phyloP scores from a whole-genome alignment of 2,888 invertebrate genomes.

The Andrena dorsata region DNA sequence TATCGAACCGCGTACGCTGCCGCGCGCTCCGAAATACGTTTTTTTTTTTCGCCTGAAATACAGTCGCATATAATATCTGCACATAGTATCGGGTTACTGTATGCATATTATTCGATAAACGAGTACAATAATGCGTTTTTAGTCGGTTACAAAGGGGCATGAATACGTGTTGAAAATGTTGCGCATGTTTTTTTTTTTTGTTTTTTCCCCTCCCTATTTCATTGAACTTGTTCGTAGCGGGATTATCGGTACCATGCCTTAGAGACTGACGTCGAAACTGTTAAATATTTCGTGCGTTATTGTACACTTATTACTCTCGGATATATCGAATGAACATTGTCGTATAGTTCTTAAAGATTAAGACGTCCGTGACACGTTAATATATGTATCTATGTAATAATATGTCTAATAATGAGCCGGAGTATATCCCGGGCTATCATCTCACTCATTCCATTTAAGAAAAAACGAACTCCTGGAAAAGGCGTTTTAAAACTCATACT shows the following conservation, averaged over 20 bases:
- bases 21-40: background rate
- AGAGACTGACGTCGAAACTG: slow-evolving; percentile 64
- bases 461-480: slow-evolving; percentile 53
- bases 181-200: slow-evolving; percentile 37
- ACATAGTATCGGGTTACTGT: slow-evolving; percentile 42
- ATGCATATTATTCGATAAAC: slow-evolving; percentile 63
- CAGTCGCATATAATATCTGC: slow-evolving; percentile 40
- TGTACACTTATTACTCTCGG: slow-evolving; percentile 74
- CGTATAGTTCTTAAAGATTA: slow-evolving; percentile 71
- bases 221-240: slow-evolving; percentile 57
- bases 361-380: slow-evolving; percentile 57
- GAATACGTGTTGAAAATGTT: slow-evolving; percentile 66
- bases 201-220: slow-evolving; percentile 35
- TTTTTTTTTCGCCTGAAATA: slow-evolving; percentile 44
- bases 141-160: slow-evolving; percentile 60
- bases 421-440: slow-evolving; percentile 36
- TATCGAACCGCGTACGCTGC: background rate
- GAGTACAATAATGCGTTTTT: slow-evolving; percentile 65
- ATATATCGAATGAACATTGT: slow-evolving; percentile 80
- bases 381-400: slow-evolving; percentile 19
- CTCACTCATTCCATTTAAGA: slow-evolving; percentile 52
- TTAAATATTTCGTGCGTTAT: slow-evolving; percentile 71
- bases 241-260: slow-evolving; percentile 53
- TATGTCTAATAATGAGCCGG: slow-evolving; percentile 36
- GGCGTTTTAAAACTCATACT: slow-evolving; percentile 63